Evolutionary conservation across 2,113 vertebrate species (phyloP).

Genomic region (Glaucomys volans): DNA sequence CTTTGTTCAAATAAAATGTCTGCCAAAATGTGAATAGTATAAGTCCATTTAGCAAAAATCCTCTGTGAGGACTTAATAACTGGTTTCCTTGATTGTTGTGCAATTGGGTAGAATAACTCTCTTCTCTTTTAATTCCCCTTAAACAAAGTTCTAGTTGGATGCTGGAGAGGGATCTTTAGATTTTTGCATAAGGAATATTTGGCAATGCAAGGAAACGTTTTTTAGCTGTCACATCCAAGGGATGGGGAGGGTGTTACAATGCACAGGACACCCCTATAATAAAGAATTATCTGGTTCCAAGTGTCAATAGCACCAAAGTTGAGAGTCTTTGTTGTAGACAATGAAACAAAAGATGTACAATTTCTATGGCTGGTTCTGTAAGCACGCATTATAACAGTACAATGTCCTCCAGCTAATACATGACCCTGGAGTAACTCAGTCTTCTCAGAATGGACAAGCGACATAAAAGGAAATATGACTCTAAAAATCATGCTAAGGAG

Average conservation of each 20-base stretch:
- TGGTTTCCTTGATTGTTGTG: constrained; percentile 1
- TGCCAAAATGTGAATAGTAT: constrained; percentile 38
- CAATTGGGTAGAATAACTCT: background rate
- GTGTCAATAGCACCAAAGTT: background rate
- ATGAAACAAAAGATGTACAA: background rate
- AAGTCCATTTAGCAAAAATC: constrained; percentile 47
- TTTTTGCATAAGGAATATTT: background rate
- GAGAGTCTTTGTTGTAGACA: background rate
- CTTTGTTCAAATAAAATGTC: constrained; percentile 54
- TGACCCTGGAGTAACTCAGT: background rate
- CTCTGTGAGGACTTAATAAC: constrained; percentile 32
- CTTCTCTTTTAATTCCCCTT: background rate
- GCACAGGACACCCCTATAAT: background rate
- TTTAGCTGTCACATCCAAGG: background rate
- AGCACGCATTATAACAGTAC: background rate
- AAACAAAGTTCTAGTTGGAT: background rate
- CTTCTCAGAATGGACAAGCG: background rate
- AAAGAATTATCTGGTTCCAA: background rate
- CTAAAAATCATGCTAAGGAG: background rate
- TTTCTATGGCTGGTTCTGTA: background rate
- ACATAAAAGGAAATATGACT: background rate
- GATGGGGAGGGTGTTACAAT: background rate
- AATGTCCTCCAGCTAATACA: background rate
- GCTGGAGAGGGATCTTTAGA: background rate
- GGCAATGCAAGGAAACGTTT: background rate